Evolutionary conservation across 2,113 vertebrate genomes (phyloP).

Genomic region (Zapus hudsonius): DNA sequence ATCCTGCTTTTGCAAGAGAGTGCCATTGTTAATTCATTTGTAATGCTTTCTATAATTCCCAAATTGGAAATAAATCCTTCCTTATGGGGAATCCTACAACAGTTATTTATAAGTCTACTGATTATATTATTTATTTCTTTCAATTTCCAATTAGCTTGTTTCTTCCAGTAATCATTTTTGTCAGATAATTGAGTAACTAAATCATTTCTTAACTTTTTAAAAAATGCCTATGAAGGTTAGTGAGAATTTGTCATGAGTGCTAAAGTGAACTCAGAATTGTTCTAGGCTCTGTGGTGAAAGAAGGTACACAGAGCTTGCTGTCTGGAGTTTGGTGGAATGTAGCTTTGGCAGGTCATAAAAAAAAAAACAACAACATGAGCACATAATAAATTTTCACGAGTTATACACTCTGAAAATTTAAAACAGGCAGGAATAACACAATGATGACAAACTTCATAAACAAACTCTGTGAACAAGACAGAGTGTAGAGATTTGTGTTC

Average conservation of each 20-base stretch:
- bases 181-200: not conserved
- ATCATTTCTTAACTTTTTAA: not conserved
- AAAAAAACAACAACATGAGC: not conserved
- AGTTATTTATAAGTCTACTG: not conserved
- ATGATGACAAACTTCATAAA: not conserved
- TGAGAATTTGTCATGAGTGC: not conserved
- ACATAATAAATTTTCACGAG: not conserved
- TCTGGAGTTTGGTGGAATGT: not conserved
- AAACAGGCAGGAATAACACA: not conserved
- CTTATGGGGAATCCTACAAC: not conserved
- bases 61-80: conserved; percentile 1
- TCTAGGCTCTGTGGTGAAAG: not conserved
- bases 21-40: not conserved
- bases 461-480: not conserved
- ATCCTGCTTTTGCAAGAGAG: not conserved
- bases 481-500: not conserved
- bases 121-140: not conserved
- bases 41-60: not conserved
- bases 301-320: not conserved
- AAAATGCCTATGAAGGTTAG: not conserved
- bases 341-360: not conserved
- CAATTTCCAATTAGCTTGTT: not conserved
- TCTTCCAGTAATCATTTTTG: not conserved
- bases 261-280: not conserved
- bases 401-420: not conserved